These are phyloP conservation scores for Metopolophium dirhodum DNA, from an alignment of 1,140 invertebrate genomes.

Conservation along the genomic window DNA sequence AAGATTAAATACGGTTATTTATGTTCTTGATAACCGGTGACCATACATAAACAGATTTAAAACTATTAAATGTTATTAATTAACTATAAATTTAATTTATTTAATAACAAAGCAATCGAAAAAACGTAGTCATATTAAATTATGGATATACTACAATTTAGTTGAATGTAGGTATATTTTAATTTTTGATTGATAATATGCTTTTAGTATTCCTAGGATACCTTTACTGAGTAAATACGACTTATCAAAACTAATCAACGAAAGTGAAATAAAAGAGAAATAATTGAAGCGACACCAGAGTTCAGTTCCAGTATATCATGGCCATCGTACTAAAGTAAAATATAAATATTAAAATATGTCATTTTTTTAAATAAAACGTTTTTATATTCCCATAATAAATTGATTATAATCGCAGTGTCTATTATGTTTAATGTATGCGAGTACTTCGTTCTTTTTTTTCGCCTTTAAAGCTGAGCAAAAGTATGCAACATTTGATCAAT, in stretches of 20 bases:
- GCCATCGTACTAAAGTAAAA: not conserved
- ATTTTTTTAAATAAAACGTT: no score
- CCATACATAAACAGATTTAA: not conserved
- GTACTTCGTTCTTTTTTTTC: not conserved
- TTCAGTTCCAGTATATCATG: not conserved
- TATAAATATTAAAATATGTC: not conserved
- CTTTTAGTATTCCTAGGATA: not conserved
- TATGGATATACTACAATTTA: not conserved
- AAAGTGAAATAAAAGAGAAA: not conserved
- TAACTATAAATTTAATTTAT: slow-evolving; percentile 12
- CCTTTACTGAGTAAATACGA: not conserved
- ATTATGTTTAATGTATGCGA: not conserved
- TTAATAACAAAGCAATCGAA: not conserved
- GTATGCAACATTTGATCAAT: not conserved
- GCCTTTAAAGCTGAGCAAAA: not conserved
- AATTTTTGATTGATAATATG: not conserved
- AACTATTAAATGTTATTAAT: not conserved
- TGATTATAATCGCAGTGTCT: not conserved
- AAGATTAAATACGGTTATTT: slow-evolving; percentile 18
- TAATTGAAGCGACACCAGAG: not conserved
- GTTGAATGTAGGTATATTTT: not conserved
- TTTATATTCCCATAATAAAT: no score
- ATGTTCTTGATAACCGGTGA: not conserved
- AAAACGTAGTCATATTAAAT: not conserved
- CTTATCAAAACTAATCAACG: not conserved